Conservation (phyloP, 2,797 vertebrate species). For the Neopelma chrysocephalum region DNA sequence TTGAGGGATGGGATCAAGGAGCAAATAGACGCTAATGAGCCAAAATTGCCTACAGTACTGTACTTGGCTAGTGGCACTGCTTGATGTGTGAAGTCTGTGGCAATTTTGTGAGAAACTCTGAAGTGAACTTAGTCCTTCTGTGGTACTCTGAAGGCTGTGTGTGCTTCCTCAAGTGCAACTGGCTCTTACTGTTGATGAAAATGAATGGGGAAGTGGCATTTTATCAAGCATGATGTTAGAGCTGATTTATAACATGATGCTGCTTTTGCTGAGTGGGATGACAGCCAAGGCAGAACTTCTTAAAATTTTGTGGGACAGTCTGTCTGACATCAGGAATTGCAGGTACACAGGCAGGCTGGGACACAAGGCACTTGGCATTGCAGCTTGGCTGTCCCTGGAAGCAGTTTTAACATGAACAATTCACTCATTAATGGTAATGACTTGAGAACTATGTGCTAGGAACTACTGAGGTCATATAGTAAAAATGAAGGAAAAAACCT, state of each 20-base stretch:
- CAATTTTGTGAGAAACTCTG: not conserved
- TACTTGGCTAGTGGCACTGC: not conserved
- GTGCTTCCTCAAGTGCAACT: not conserved
- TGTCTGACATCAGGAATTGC: not conserved
- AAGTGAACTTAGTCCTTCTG: not conserved
- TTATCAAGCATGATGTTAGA: not conserved
- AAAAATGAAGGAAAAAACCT: not conserved
- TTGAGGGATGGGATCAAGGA: not conserved
- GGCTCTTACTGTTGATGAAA: constrained; percentile 32
- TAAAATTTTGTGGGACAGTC: not conserved
- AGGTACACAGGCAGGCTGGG: not conserved
- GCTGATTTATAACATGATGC: not conserved
- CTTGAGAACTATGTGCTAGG: not conserved
- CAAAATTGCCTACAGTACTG: not conserved
- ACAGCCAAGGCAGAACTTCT: not conserved
- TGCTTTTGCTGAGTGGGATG: not conserved
- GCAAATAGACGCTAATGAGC: not conserved
- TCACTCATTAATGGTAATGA: not conserved
- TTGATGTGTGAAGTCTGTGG: not conserved
- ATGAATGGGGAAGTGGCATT: not conserved
- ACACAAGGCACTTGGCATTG: not conserved
- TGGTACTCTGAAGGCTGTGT: not conserved
- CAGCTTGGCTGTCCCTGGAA: not conserved
- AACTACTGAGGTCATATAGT: not conserved
- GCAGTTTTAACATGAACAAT: not conserved